Evolutionary conservation across 2,888 invertebrate species (phyloP).

Genomic region (Tribolium freemani): DNA sequence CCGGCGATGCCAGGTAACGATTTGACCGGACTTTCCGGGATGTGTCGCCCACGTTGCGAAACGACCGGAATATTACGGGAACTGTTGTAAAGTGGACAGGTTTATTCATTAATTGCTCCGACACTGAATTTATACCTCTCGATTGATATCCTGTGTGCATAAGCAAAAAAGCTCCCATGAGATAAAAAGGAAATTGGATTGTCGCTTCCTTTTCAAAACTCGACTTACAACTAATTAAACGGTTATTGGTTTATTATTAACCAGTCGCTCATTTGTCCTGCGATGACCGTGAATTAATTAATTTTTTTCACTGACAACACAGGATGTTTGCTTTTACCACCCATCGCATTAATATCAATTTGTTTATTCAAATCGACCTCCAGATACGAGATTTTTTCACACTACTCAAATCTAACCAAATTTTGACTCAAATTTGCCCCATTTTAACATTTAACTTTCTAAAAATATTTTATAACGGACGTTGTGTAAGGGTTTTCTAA

Average conservation of each 20-base stretch:
- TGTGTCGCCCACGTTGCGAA: slow-evolving; percentile 1
- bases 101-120: slow-evolving; percentile 30
- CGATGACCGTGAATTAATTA: slow-evolving; percentile 38
- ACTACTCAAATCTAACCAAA: background rate
- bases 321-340: slow-evolving; percentile 42
- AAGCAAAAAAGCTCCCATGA: slow-evolving; percentile 31
- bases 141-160: slow-evolving; percentile 36
- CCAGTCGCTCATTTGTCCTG: slow-evolving; percentile 32
- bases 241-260: slow-evolving; percentile 39
- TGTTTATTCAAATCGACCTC: slow-evolving; percentile 1
- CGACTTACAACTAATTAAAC: slow-evolving; percentile 43
- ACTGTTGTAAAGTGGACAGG: slow-evolving; percentile 40
- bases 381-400: background rate
- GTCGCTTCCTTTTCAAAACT: slow-evolving; percentile 46
- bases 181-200: slow-evolving; percentile 48
- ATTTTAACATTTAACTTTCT: background rate
- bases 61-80: slow-evolving; percentile 44
- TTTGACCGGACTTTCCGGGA: background rate
- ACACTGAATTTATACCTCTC: slow-evolving; percentile 2
- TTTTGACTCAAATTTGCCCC: background rate
- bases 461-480: background rate
- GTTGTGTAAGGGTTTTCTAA: background rate
- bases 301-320: slow-evolving; percentile 35
- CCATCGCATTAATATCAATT: slow-evolving; percentile 23
- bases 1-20: background rate